Percentiles rank a stretch among this genome's conserved stretches.
These are phyloP conservation scores for Drosophila kuntzei DNA, from an alignment of 2,888 invertebrate species.

Conservation along the genomic window DNA sequence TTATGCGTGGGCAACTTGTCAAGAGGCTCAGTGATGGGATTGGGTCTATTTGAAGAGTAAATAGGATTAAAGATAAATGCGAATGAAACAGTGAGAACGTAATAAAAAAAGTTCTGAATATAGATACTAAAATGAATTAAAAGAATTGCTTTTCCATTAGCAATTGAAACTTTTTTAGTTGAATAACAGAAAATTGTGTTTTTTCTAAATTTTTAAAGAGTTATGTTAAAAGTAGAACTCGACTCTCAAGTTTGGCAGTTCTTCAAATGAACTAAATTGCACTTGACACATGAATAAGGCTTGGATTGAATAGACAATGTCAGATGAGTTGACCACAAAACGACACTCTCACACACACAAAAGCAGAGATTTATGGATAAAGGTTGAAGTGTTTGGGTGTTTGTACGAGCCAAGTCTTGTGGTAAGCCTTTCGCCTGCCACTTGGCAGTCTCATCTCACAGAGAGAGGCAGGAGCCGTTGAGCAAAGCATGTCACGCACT, in stretches of 20 bases:
- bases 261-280: conserved; percentile 31
- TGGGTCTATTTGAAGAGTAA: conserved; percentile 6
- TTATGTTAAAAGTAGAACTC: background rate
- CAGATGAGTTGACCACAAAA: conserved; percentile 54
- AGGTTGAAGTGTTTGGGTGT: conserved; percentile 16
- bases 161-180: background rate
- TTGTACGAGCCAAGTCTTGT: conserved; percentile 19
- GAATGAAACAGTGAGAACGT: conserved; percentile 3
- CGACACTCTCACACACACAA: conserved; percentile 9
- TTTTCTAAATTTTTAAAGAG: conserved; percentile 8
- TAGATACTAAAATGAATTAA: conserved; percentile 6
- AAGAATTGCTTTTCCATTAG: background rate
- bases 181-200: background rate
- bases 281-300: conserved; percentile 63
- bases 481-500: conserved; percentile 50
- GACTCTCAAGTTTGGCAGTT: conserved; percentile 14
- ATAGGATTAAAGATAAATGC: conserved; percentile 17
- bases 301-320: conserved; percentile 31
- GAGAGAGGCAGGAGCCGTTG: background rate
- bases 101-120: background rate
- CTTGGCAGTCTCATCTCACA: conserved; percentile 25
- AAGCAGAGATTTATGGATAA: conserved; percentile 58
- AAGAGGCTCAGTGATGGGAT: conserved; percentile 3
- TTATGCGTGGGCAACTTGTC: conserved; percentile 19
- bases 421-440: conserved; percentile 39